Base-by-base conservation (phyloP, 2,888 invertebrate species). In the Prenolepis imparis region DNA sequence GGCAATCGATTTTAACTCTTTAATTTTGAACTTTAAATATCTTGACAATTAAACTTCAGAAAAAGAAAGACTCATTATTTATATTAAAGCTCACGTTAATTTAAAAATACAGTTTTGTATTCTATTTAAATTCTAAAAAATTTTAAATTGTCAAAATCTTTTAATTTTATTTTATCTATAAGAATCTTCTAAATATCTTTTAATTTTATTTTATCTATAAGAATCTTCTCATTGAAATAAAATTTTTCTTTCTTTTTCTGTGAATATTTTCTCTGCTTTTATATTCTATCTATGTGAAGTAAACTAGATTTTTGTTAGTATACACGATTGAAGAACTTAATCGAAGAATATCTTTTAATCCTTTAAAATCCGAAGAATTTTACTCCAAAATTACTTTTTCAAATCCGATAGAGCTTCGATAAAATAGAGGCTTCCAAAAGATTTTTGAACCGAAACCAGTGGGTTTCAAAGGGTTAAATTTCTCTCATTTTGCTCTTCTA, bases 381-480 rank as follows among this genome's bases (percentile, higher is more conserved):
- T 5, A 41, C 15, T 57, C 3, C 9, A n/a, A 57, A 67, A 77
- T 55, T 67, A 67, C 9, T 41, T 77, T 77, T 55, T 41, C 4
- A 55, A 67, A 77, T 67, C 39, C 11, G 15, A 6, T 67, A 21
- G 15, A 74, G 21, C 55, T 52, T 21, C 8, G 24, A 11, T 66
- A 67, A 36, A 75, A 66, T 39, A 55, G 32, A 39, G 18, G 15
- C 32, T 68, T 41, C 6, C 6, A 44, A 59, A 41, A 32, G 67
- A 72, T 72, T 59, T 70, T 12, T 8, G n/a, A 77, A 12, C 5
- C 12, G 41, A 32, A 70, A 70, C 44, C 39, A 24, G 68, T 59
- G 68, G 3, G 0, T 15, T 78, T 72, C 32, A 67, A 59, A 72
- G 57, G 21, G 44, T 70, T 70, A 59, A 68, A 8, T 18, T 5